Evolutionary conservation across 1,140 invertebrate genomes (phyloP).

Genomic region (Geopemphigus sp.): DNA sequence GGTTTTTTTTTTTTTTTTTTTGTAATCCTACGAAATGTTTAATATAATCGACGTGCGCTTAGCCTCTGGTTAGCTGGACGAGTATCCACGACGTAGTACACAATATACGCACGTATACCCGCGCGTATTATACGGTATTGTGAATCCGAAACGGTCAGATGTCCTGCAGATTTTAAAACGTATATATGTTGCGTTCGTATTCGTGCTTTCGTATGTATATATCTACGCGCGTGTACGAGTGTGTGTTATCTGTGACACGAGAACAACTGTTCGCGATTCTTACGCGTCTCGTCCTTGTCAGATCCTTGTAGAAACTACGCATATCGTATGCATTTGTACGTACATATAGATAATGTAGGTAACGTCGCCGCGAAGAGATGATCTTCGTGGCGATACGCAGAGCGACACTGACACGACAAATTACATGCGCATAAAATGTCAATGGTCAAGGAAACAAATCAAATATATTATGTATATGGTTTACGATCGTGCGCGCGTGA

Average conservation of each 20-base stretch:
- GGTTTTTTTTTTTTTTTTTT: no score
- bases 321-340: background rate
- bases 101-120: no score
- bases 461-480: background rate
- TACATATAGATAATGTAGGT: no score
- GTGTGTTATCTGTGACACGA: background rate
- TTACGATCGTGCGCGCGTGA: background rate
- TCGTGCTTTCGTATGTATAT: background rate
- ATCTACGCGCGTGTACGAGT: background rate
- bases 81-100: no score
- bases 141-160: conserved; percentile 10
- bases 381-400: conserved; percentile 6
- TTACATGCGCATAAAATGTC: conserved; percentile 29
- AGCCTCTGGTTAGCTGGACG: no score
- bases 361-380: background rate
- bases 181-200: background rate
- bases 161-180: background rate
- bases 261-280: conserved; percentile 17
- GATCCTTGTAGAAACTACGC: background rate
- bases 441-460: conserved; percentile 28
- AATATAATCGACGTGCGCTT: no score
- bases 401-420: conserved; percentile 12
- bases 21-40: no score
- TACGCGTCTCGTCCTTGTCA: conserved; percentile 19
- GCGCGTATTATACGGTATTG: no score